Conservation (phyloP, 2,888 invertebrate species). For the Frankliniella fusca region DNA sequence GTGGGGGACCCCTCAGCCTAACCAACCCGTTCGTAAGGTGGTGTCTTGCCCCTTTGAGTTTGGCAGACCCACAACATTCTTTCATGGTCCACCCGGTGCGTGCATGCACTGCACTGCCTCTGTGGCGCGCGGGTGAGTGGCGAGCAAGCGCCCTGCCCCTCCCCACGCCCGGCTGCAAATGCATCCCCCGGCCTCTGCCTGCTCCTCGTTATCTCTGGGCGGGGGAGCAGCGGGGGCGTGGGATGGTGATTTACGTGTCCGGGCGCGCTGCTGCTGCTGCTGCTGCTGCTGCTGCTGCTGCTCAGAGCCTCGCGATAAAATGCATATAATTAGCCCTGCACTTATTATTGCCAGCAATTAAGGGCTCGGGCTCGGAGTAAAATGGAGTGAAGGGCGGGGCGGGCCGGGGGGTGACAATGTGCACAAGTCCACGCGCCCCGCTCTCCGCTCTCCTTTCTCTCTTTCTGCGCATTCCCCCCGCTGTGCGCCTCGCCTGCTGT, state of each 20-base stretch:
- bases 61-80: too few species aligned
- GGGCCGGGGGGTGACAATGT: not conserved
- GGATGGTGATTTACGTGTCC: not conserved
- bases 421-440: not conserved
- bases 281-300: not conserved
- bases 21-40: too few species aligned
- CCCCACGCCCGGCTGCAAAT: not conserved
- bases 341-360: constrained; percentile 21
- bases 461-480: not conserved
- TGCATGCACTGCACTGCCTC: not conserved
- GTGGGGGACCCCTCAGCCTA: too few species aligned
- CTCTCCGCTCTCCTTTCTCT: not conserved
- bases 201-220: not conserved
- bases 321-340: constrained; percentile 24
- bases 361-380: too few species aligned
- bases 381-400: too few species aligned
- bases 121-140: not conserved
- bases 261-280: not conserved
- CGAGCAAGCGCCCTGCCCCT: not conserved
- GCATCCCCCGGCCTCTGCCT: not conserved
- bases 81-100: too few species aligned
- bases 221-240: not conserved
- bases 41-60: too few species aligned
- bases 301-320: not conserved
- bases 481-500: too few species aligned